phyloP scores from a whole-genome alignment of 2,888 invertebrate species.

The Phalera bucephala region DNA sequence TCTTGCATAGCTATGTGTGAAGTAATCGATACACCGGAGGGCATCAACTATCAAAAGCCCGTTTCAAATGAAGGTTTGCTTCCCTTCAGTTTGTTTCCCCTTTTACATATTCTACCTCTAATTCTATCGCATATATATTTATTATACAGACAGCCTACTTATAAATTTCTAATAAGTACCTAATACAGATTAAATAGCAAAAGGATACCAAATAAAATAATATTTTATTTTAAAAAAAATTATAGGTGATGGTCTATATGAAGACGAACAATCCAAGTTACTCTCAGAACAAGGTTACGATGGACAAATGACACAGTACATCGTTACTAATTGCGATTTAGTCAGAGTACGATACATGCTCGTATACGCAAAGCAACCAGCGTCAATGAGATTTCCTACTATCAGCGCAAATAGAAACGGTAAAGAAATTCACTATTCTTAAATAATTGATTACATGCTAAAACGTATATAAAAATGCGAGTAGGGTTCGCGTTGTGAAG shows the following conservation, averaged over 20 bases:
- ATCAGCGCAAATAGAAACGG: conserved; percentile 58
- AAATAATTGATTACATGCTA: no score
- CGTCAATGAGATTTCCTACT: conserved; percentile 63
- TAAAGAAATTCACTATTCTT: conserved; percentile 28
- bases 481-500: no score
- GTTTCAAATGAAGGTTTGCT: conserved; percentile 63
- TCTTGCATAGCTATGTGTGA: conserved; percentile 92
- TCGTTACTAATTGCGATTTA: conserved; percentile 90
- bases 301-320: conserved; percentile 84
- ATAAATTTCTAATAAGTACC: no score
- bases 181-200: no score
- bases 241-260: conserved; percentile 61
- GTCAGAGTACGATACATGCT: conserved; percentile 89
- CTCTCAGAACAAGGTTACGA: conserved; percentile 65
- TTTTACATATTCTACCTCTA: conserved; percentile 1
- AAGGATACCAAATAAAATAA: no score
- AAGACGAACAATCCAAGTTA: conserved; percentile 50
- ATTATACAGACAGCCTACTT: no score
- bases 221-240: no score
- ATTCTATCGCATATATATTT: no score
- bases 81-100: conserved; percentile 1
- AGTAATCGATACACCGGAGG: conserved; percentile 87
- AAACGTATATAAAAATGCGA: no score
- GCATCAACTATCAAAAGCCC: conserved; percentile 80
- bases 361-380: conserved; percentile 84